Evolutionary conservation across 1,140 invertebrate species (phyloP).

Genomic region (Parasteatoda tepidariorum): DNA sequence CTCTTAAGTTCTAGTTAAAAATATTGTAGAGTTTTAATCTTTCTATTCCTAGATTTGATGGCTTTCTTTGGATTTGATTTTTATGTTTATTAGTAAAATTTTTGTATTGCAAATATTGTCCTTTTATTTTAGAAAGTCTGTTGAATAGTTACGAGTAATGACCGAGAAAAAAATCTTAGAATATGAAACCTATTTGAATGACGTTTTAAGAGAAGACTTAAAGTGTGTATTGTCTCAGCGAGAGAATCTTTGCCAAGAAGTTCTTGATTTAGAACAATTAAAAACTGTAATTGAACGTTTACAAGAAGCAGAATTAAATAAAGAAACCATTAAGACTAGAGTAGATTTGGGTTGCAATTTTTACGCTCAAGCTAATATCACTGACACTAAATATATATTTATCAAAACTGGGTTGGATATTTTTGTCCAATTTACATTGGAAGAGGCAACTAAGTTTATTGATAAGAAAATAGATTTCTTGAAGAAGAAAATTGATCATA

Average conservation of each 20-base stretch:
- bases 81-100: too few relatives aligned
- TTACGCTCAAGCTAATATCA: constrained; percentile 70
- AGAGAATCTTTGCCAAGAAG: constrained; percentile 75
- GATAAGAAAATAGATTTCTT: constrained; percentile 77
- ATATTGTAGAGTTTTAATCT: too few relatives aligned
- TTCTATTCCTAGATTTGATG: too few relatives aligned
- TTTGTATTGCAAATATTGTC: too few relatives aligned
- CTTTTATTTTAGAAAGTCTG: constrained; percentile 7
- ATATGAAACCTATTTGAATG: constrained; percentile 64
- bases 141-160: constrained; percentile 8
- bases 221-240: constrained; percentile 72
- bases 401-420: constrained; percentile 82
- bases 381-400: constrained; percentile 77
- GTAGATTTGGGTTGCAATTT: constrained; percentile 64
- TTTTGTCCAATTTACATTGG: constrained; percentile 79
- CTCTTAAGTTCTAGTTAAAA: too few relatives aligned
- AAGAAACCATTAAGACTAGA: constrained; percentile 59
- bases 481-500: constrained; percentile 71
- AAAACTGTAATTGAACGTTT: constrained; percentile 75
- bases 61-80: too few relatives aligned
- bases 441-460: constrained; percentile 79
- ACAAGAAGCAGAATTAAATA: constrained; percentile 56
- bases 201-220: constrained; percentile 61
- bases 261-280: constrained; percentile 80
- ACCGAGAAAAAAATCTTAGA: constrained; percentile 30